phyloP scores from a whole-genome alignment of 2,888 invertebrate genomes.

The Oasisia sp. region DNA sequence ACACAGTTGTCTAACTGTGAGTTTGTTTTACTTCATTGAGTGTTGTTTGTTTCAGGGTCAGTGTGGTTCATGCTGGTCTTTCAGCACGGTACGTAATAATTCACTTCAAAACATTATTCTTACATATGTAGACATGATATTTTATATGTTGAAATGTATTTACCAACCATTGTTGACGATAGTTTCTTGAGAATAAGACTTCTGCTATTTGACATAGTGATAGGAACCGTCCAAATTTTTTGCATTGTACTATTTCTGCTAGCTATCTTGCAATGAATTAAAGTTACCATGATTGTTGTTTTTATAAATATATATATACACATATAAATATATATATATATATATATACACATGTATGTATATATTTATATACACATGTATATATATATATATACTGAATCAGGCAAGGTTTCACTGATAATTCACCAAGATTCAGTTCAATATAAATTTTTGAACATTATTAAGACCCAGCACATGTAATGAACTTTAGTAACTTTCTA shows the following conservation, averaged over 20 bases:
- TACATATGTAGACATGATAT: background rate
- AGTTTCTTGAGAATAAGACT: background rate
- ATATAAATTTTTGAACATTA: too few species aligned
- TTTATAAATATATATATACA: too few species aligned
- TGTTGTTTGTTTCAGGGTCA: constrained; percentile 71
- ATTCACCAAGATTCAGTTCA: too few species aligned
- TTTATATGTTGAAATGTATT: constrained; percentile 14
- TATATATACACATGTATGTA: too few species aligned
- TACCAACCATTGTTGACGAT: background rate
- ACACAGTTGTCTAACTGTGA: background rate
- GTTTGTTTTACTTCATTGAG: background rate
- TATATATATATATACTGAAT: too few species aligned
- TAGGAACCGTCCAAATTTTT: background rate
- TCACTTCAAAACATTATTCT: background rate
- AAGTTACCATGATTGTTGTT: too few species aligned
- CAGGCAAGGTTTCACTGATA: too few species aligned
- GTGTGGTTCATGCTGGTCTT: constrained; percentile 92
- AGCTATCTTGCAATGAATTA: too few species aligned
- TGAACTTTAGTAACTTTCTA: too few species aligned
- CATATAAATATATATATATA: too few species aligned
- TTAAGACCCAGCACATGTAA: too few species aligned
- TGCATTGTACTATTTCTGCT: background rate
- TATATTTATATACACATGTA: too few species aligned
- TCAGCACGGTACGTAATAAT: constrained; percentile 58
- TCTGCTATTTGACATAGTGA: background rate